A percentile compares a stretch with the other conserved stretches of the same genome.
Conservation (phyloP, 2,888 invertebrate species). For the Petrolisthes cinctipes region DNA sequence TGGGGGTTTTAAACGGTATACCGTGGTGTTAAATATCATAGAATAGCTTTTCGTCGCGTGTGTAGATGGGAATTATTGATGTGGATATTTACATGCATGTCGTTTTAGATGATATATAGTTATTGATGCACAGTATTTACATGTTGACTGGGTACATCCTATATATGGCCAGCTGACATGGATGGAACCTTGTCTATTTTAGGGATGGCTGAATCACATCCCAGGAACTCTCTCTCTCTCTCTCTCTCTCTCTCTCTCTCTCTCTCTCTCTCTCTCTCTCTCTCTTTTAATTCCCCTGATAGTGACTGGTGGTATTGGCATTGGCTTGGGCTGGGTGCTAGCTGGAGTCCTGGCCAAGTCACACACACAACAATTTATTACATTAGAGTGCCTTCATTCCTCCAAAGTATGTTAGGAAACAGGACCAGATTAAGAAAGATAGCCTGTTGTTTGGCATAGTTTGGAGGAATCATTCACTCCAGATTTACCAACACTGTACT, state of each 20-base stretch:
- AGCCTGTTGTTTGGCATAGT: too few relatives aligned
- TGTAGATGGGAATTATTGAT: too few relatives aligned
- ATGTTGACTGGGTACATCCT: neutral
- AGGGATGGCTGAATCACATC: neutral
- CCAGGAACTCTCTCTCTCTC: neutral
- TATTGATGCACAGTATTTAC: too few relatives aligned
- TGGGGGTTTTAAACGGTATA: too few relatives aligned
- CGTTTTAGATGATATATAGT: too few relatives aligned
- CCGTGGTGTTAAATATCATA: too few relatives aligned
- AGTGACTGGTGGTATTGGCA: neutral
- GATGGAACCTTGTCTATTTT: neutral
- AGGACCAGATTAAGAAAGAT: too few relatives aligned
- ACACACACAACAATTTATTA: neutral
- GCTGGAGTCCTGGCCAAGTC: neutral
- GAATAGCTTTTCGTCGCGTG: too few relatives aligned
- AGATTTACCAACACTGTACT: too few relatives aligned
- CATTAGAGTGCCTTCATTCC: neutral
- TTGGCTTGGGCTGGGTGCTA: neutral
- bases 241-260: neutral
- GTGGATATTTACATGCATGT: too few relatives aligned
- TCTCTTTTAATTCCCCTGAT: neutral
- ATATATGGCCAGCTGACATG: neutral
- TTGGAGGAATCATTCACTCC: too few relatives aligned
- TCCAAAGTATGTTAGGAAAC: too few relatives aligned
- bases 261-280: neutral